These are phyloP conservation scores for Apocrypta bakeri DNA, from an alignment of 1,140 invertebrate species.

Conservation along the genomic window DNA sequence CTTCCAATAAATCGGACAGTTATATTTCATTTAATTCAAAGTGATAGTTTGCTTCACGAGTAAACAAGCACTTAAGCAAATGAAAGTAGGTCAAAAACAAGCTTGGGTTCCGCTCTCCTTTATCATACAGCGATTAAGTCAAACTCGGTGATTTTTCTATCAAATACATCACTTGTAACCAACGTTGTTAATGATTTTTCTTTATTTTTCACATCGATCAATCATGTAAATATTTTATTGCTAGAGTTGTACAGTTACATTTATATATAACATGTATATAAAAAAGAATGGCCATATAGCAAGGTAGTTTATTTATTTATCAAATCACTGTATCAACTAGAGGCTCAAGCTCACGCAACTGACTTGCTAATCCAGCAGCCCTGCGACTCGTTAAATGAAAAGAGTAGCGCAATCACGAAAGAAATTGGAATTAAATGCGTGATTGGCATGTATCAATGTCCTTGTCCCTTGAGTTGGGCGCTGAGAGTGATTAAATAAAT, in stretches of 20 bases:
- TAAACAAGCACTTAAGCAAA: neutral
- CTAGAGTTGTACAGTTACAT: slow-evolving; percentile 37
- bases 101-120: neutral
- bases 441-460: slow-evolving; percentile 72
- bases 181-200: neutral
- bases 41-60: neutral
- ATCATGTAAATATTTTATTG: slow-evolving; percentile 31
- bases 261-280: slow-evolving; percentile 50
- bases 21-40: neutral
- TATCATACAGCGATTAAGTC: neutral
- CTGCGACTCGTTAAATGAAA: slow-evolving; percentile 34
- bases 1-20: neutral
- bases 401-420: slow-evolving; percentile 53
- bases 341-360: neutral
- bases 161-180: neutral
- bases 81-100: slow-evolving; percentile 5
- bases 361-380: slow-evolving; percentile 18
- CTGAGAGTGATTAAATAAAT: slow-evolving; percentile 66
- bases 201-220: slow-evolving; percentile 13
- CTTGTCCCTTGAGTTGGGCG: slow-evolving; percentile 68
- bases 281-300: slow-evolving; percentile 45
- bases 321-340: neutral
- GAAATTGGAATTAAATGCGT: slow-evolving; percentile 62
- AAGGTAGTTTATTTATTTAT: slow-evolving; percentile 39
- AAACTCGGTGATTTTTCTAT: neutral